Conservation (phyloP, 2,888 invertebrate species). For the Pterostichus madidus region DNA sequence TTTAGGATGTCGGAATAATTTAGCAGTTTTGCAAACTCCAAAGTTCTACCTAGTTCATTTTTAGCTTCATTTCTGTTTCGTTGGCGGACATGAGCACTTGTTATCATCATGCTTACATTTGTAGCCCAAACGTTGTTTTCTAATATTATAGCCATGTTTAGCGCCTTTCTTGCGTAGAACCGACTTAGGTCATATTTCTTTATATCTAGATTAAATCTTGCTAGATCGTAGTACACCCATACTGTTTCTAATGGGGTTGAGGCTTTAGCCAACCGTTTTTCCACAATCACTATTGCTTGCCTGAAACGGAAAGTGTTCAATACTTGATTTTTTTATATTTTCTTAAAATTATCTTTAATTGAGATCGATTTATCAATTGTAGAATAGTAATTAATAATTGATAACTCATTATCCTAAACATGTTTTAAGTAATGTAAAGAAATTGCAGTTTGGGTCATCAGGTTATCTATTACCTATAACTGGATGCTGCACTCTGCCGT, state of each 20-base stretch:
- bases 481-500: no score
- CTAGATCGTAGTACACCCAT: slow-evolving; percentile 78
- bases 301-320: no score
- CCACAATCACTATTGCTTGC: slow-evolving; percentile 70
- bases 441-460: no score
- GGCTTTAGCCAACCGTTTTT: slow-evolving; percentile 72
- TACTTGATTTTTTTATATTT: no score
- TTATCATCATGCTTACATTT: slow-evolving; percentile 76
- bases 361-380: no score
- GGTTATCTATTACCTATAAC: no score
- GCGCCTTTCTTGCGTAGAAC: slow-evolving; percentile 75
- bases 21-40: slow-evolving; percentile 74
- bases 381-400: no score
- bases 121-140: slow-evolving; percentile 76
- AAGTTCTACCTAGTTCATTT: slow-evolving; percentile 72
- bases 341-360: no score
- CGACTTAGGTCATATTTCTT: slow-evolving; percentile 76
- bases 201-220: slow-evolving; percentile 75
- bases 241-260: slow-evolving; percentile 75
- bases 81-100: slow-evolving; percentile 76
- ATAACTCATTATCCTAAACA: no score
- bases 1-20: slow-evolving; percentile 73
- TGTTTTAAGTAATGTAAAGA: no score
- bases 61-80: slow-evolving; percentile 78
- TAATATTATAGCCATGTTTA: slow-evolving; percentile 73